Percentiles rank a stretch among this genome's conserved stretches.
Evolutionary conservation across 2,113 vertebrate genomes (phyloP).

Genomic region (Heterotilapia buettikoferi): DNA sequence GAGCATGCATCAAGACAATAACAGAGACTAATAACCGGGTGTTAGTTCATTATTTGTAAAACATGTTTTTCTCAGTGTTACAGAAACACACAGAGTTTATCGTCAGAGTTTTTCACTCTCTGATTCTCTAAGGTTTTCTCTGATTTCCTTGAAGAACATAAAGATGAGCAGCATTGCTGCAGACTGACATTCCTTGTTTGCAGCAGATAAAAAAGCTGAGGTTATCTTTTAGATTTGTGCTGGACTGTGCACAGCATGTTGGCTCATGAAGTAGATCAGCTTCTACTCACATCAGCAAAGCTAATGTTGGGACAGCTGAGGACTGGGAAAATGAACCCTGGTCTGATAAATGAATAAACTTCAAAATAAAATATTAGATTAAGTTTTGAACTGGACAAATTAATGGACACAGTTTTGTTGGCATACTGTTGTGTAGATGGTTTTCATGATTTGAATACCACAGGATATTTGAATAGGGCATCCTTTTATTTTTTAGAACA

Average conservation of each 20-base stretch:
- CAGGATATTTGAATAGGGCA: background rate
- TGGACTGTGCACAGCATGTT: background rate
- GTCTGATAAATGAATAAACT: background rate
- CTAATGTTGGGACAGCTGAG: background rate
- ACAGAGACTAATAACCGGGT: background rate
- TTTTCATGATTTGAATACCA: background rate
- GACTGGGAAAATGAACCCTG: background rate
- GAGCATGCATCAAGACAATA: accelerated
- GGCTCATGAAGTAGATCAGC: background rate
- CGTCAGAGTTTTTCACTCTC: background rate
- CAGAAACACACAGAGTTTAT: background rate
- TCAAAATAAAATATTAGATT: accelerated
- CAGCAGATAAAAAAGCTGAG: background rate
- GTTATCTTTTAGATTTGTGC: background rate
- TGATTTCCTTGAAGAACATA: background rate
- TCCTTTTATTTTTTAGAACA: background rate
- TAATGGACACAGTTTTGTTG: background rate
- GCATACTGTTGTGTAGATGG: background rate
- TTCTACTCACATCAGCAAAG: background rate
- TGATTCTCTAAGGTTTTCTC: background rate
- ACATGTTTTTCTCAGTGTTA: background rate
- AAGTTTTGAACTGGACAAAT: background rate
- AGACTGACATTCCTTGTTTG: background rate
- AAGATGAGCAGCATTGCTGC: background rate
- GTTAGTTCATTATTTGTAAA: background rate